These are phyloP conservation scores for Chanos chanos DNA, from an alignment of 2,797 vertebrate genomes.

Conservation along the genomic window DNA sequence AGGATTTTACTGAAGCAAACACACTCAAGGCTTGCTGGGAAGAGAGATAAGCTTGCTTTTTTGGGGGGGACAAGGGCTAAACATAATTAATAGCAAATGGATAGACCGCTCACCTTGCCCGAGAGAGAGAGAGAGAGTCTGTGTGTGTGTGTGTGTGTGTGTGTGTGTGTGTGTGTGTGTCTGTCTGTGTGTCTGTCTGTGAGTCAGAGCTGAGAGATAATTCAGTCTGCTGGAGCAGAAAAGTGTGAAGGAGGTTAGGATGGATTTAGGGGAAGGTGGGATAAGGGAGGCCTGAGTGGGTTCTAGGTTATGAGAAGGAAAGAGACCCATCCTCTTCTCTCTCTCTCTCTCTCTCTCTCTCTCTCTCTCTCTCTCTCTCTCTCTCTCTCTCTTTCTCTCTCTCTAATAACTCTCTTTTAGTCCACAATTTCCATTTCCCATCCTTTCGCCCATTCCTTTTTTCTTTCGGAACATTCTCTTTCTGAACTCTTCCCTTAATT, in stretches of 20 bases:
- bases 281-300: constrained; percentile 7
- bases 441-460: constrained; percentile 14
- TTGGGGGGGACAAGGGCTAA: constrained; percentile 36
- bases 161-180: constrained; percentile 38
- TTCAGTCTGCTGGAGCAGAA: not conserved
- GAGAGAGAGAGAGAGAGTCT: constrained; percentile 22
- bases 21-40: constrained; percentile 23
- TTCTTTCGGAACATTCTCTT: constrained; percentile 21
- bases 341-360: constrained; percentile 46
- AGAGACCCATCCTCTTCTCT: constrained; percentile 33
- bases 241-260: not conserved
- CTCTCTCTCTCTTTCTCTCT: not conserved
- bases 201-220: not conserved
- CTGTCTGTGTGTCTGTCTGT: constrained; percentile 31
- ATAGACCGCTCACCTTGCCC: constrained; percentile 24
- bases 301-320: constrained; percentile 14
- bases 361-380: constrained; percentile 4
- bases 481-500: constrained; percentile 10
- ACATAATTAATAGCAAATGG: constrained; percentile 44
- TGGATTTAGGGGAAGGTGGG: constrained; percentile 6
- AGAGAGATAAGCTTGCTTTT: constrained; percentile 38
- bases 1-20: constrained; percentile 14
- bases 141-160: constrained; percentile 25
- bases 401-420: not conserved
- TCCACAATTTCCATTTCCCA: constrained; percentile 37